Percentiles rank a stretch among this genome's conserved stretches.
phyloP scores from a whole-genome alignment of 37 sponge, comb jelly and placozoan genomes.

The Tethya wilhelma region DNA sequence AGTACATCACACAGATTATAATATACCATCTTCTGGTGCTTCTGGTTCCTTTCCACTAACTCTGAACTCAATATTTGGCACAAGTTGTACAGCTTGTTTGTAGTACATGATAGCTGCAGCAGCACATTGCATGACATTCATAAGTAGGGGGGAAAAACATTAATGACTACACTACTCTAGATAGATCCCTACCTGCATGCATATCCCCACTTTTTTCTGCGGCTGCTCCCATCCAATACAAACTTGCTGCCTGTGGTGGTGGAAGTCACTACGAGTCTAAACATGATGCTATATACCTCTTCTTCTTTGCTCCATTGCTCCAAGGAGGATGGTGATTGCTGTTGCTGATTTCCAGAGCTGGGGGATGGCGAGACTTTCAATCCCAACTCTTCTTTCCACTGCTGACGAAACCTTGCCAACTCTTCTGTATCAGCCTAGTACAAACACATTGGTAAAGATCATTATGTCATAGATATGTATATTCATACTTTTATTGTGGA shows the following conservation, averaged over 20 bases:
- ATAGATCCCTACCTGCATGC: slow-evolving; percentile 33
- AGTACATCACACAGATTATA: neutral
- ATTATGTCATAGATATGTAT: neutral
- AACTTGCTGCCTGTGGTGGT: slow-evolving; percentile 39
- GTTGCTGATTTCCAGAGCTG: neutral
- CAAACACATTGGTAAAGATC: neutral
- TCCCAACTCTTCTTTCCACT: slow-evolving; percentile 77
- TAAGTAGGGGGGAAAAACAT: no score
- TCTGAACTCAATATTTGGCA: slow-evolving; percentile 73
- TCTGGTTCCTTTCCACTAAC: neutral
- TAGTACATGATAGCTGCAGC: slow-evolving; percentile 72
- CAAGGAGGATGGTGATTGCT: neutral
- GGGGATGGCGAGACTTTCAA: neutral
- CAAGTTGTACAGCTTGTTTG: slow-evolving; percentile 78
- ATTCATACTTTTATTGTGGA: no score
- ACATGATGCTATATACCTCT: neutral
- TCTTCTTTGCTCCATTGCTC: neutral
- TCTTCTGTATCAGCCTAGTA: slow-evolving; percentile 57
- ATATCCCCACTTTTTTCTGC: slow-evolving; percentile 68
- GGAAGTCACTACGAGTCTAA: neutral
- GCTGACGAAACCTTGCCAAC: slow-evolving; percentile 53
- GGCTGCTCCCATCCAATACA: slow-evolving; percentile 81
- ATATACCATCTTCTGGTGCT: no score
- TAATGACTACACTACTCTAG: no score
- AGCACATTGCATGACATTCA: no score